Percentiles rank a stretch among this genome's conserved stretches.
phyloP scores from a whole-genome alignment of 2,113 vertebrate species.

The Tragelaphus scriptus region DNA sequence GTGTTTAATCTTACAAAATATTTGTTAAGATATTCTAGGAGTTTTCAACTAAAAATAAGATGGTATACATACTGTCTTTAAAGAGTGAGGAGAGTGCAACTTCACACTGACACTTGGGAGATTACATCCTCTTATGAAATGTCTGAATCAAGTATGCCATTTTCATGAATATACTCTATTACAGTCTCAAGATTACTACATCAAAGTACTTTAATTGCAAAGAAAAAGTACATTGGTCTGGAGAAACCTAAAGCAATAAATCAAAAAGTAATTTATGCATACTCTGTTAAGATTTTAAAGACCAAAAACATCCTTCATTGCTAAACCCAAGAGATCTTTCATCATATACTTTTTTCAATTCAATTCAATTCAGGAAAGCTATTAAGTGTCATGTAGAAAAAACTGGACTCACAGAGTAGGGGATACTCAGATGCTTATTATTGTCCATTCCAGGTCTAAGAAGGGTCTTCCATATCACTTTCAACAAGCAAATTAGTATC shows the following conservation, averaged over 20 bases:
- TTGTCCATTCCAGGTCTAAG: background rate
- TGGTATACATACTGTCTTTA: background rate
- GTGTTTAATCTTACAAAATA: background rate
- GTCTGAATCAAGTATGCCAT: background rate
- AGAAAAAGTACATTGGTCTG: background rate
- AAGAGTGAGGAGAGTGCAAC: background rate
- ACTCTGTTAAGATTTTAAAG: background rate
- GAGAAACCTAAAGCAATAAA: constrained; percentile 13
- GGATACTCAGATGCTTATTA: background rate
- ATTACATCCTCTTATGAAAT: background rate
- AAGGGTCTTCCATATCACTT: background rate
- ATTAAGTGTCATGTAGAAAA: background rate
- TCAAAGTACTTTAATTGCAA: background rate
- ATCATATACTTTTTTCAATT: background rate
- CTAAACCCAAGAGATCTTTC: background rate
- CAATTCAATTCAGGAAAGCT: background rate
- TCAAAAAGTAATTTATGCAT: background rate
- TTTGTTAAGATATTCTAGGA: background rate
- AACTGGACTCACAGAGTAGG: background rate
- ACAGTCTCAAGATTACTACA: background rate
- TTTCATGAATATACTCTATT: background rate
- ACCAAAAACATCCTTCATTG: background rate
- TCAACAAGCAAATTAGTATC: background rate
- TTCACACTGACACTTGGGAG: background rate
- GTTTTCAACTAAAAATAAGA: background rate